phyloP scores from a whole-genome alignment of 2,888 invertebrate species.

The Bimastos eiseni region DNA sequence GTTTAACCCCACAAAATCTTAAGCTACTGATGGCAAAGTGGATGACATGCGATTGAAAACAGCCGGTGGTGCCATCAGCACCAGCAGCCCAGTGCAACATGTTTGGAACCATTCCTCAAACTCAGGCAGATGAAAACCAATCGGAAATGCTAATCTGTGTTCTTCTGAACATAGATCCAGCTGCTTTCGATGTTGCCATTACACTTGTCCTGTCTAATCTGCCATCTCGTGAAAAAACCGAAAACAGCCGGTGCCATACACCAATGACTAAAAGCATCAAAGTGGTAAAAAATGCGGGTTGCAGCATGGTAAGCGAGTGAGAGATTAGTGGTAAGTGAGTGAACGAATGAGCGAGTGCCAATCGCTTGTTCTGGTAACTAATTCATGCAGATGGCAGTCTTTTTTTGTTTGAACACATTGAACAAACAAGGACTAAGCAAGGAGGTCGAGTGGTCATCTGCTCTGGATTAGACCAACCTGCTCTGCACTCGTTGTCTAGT shows the following conservation, averaged over 20 bases:
- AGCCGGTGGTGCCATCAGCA: not conserved
- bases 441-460: not conserved
- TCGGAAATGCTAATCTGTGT: not conserved
- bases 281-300: not conserved
- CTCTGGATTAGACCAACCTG: not conserved
- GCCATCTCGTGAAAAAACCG: not conserved
- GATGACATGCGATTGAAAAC: not conserved
- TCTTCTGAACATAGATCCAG: not conserved
- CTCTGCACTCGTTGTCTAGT: not conserved
- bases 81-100: not conserved
- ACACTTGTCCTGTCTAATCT: not conserved
- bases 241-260: not conserved
- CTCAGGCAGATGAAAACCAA: not conserved
- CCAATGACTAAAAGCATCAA: not conserved
- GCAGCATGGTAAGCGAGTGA: not conserved
- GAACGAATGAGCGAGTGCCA: not conserved
- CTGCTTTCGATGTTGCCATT: not conserved
- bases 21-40: not conserved
- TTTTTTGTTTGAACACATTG: not conserved
- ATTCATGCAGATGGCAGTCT: not conserved
- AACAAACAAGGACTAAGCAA: not conserved
- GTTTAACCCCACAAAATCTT: not conserved
- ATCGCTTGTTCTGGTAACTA: not conserved
- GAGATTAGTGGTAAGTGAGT: not conserved
- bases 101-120: not conserved